A percentile compares a stretch with the other conserved stretches of the same genome.
Evolutionary conservation across 2,888 invertebrate species (phyloP).

Genomic region (Cybosia mesomella): DNA sequence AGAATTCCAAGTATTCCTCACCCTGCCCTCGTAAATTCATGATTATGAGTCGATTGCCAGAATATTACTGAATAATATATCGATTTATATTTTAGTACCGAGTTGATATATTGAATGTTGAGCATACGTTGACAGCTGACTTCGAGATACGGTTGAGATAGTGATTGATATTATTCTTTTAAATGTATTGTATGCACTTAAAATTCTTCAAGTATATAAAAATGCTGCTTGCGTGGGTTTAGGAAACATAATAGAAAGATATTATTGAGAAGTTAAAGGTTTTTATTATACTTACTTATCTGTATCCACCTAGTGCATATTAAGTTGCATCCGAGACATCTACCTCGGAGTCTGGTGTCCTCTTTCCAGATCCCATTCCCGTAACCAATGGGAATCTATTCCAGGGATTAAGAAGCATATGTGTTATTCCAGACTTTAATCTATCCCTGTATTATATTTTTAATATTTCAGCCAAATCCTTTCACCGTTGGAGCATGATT

Average conservation of each 20-base stretch:
- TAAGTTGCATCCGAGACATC: no score
- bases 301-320: no score
- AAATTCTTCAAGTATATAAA: background rate
- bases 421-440: no score
- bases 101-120: slow-evolving; percentile 34
- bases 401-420: no score
- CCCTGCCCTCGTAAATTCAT: slow-evolving; percentile 34
- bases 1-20: slow-evolving; percentile 40
- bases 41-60: slow-evolving; percentile 37
- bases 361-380: no score
- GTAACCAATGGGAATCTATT: no score
- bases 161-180: slow-evolving; percentile 39
- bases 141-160: slow-evolving; percentile 19
- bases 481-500: no score
- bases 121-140: slow-evolving; percentile 38
- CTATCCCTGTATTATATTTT: no score
- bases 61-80: slow-evolving; percentile 48
- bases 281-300: background rate
- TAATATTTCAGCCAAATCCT: no score
- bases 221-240: background rate
- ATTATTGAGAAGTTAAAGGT: no score
- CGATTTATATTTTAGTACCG: slow-evolving; percentile 46
- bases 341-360: no score
- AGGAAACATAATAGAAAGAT: background rate
- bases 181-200: slow-evolving; percentile 21